Evolutionary conservation across 2,888 invertebrate species (phyloP).

Genomic region (Anthophora plumipes): DNA sequence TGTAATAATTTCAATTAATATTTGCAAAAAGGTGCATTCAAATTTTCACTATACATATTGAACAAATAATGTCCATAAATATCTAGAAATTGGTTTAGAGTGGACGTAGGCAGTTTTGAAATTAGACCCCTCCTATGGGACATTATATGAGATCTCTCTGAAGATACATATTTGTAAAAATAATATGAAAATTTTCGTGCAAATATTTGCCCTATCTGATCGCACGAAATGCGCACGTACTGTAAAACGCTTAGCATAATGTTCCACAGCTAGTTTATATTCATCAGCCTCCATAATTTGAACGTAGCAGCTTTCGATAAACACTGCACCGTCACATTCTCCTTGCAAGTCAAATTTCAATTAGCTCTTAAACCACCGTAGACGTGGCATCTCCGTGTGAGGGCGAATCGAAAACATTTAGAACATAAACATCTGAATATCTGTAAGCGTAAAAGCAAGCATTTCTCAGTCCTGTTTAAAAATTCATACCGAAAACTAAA

Average conservation of each 20-base stretch:
- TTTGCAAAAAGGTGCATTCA: too few relatives aligned
- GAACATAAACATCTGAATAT: neutral
- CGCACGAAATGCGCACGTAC: neutral
- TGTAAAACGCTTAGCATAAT: constrained; percentile 30
- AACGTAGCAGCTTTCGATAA: constrained; percentile 17
- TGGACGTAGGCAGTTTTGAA: too few relatives aligned
- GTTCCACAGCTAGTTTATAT: constrained; percentile 12
- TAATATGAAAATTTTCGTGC: neutral
- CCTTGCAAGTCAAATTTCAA: constrained; percentile 13
- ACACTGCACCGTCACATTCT: neutral
- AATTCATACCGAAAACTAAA: neutral
- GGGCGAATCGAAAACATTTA: neutral
- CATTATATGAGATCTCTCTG: neutral
- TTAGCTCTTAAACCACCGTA: neutral
- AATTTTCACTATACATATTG: too few relatives aligned
- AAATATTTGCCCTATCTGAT: constrained; percentile 13
- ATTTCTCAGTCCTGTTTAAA: neutral
- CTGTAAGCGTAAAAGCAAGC: neutral
- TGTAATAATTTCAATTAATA: too few relatives aligned
- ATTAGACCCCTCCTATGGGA: too few relatives aligned
- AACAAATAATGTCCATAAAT: too few relatives aligned
- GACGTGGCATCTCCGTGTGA: neutral
- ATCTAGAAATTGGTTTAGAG: too few relatives aligned
- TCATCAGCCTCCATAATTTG: constrained; percentile 16
- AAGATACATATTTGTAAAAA: neutral